Base-by-base conservation (phyloP, 2,888 invertebrate genomes). In the Napeogenes inachia region DNA sequence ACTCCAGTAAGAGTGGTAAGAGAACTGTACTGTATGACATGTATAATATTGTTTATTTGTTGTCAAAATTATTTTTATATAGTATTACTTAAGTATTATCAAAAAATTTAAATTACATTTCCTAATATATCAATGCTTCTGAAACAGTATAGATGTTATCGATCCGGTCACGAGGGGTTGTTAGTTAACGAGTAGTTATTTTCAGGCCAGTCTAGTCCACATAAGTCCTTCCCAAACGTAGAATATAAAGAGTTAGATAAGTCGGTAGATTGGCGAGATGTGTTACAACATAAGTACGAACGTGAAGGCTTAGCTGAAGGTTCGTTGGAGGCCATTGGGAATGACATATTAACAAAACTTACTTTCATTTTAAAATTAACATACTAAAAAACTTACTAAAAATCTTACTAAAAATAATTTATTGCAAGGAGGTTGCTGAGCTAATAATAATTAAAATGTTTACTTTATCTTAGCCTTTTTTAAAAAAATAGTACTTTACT, bases 201-300 rank as follows among this genome's bases (percentile, higher is more conserved):
- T 89, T 88, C 89, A 89, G 89, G 87, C 79, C 84, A 87, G 66
- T 74, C 73, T 77, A 85, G 78, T 73, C 73, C 85, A 71, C 78
- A 81, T 76, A 75, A 81, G 65, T 79, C 81, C 70, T 87, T 87
- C 76, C 87, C 88, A 75, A 88, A 85, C 78, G 73, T 79, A 70
- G 77, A 79, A 66, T 89, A 89, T 80, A 88, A 77, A 84, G 89
- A 89, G 74, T 87, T 89, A 89, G 89, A 89, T 87, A 87, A 84
- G 71, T 89, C 89, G 64, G 86, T 89, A 87, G 87, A 89, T 84
- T 89, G 89, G 89, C 81, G 77, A 68, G 87, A 88, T 62, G 79
- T 89, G 55, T 78, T 89, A 74, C 82, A 77, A 62, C 82, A 85
- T 77, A 86, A 84, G 76, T 72, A 75, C 72, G 79, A 77, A 73